Base-by-base conservation (phyloP, 2,113 vertebrate genomes). In the Rhagologus leucostigma region DNA sequence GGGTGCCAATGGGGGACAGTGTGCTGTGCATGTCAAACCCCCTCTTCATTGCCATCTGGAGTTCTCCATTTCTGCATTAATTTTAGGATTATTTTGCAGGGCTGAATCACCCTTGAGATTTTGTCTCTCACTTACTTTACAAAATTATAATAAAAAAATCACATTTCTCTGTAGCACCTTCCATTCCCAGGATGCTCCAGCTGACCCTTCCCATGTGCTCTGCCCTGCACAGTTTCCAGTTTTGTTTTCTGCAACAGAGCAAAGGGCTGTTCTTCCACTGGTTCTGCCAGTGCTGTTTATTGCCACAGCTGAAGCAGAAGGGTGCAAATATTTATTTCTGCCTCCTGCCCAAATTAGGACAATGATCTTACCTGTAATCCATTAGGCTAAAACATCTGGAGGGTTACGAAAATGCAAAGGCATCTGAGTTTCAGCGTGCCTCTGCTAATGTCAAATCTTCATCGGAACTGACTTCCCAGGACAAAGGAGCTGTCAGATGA, bases 401-500 rank as follows among this genome's bases (percentile, higher is more conserved):
- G 46, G n/a, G 46, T 32, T 47, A 11, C 22, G 68, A 62, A 83
- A 86, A 92, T 11, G 18, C 50, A 77, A 69, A 93, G 64, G 50
- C 3, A 0, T 24, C 88, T 44, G 83, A 50, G 39, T 70, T 84
- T 90, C 87, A 15, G 33, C 1, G 2, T n/a, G 50, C 22, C n/a
- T 69, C 41, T 21, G 63, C 76, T 84, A 8, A 71, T 37, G 64
- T 71, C 86, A 44, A 9, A 74, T 46, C 80, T 47, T 75, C 68
- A 3, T 18, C 10, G 32, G 95, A 70, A 70, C 3, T 75, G 89
- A 23, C 64, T 95, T 80, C 26, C 5, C 46, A 24, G 75, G 88
- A 86, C 94, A 95, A 92, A 95, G 88, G 12, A 64, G 8, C 86
- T 62, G 92, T 86, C 88, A 84, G 90, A 13, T 2, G 86, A n/a